Base-by-base conservation (phyloP, 1,140 invertebrate species). In the Neomicropteryx cornuta region DNA sequence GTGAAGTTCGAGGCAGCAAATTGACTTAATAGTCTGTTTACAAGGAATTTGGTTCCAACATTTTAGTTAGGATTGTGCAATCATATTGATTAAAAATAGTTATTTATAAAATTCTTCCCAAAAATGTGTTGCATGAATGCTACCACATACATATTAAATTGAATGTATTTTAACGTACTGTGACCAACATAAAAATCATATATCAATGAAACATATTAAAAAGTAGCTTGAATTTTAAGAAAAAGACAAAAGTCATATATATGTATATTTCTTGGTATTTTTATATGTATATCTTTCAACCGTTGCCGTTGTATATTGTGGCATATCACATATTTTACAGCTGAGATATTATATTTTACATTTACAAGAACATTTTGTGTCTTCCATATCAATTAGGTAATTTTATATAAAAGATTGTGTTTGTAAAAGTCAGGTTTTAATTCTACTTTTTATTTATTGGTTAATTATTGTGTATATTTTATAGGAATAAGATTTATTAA, bases 381-480 rank as follows among this genome's bases (percentile, higher is more conserved):
- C 45, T 47, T 47, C 45, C 45, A 47, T 47, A 47, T 47, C 45
- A 47, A 24, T 41, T 47, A 47, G 45, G 38, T 39, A 42, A 38
- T 29, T 44, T 44, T 30, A 41, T 41, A 45, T 43, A 39, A 47
- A 47, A 41, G 42, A 44, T 47, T 47, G n/a, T n/a, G n/a, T n/a
- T n/a, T n/a, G n/a, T n/a, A n/a, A n/a, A n/a, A n/a, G n/a, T n/a
- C n/a, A n/a, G 43, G 42, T 47, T 47, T 44, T 24, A 8, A 8
- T 24, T 24, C 13, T 24, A n/a, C 13, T 24, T 24, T 24, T 43
- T 47, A 47, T 47, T 47, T 47, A 47, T 44, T 47, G 39, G 42
- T 47, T 47, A 47, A 47, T 41, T 44, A 47, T 44, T 44, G 29
- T 53, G 52, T 47, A 57, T 55, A 57, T 55, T 55, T 55, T 55